phyloP scores from a whole-genome alignment of 2,797 vertebrate species.

The Remorina albescens region DNA sequence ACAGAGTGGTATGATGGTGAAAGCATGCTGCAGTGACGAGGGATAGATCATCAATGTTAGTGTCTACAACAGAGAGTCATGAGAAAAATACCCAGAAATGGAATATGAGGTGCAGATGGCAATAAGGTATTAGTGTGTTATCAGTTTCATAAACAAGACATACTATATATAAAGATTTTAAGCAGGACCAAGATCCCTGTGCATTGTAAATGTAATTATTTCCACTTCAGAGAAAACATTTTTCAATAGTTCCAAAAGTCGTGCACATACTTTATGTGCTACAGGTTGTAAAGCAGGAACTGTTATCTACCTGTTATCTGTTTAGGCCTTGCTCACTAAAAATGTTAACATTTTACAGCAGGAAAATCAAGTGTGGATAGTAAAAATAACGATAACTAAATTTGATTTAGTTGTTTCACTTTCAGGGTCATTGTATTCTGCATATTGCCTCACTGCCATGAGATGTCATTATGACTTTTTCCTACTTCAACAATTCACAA shows the following conservation, averaged over 20 bases:
- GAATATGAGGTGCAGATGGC: slow-evolving; percentile 12
- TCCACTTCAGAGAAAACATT: slow-evolving; percentile 17
- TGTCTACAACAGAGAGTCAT: slow-evolving; percentile 6
- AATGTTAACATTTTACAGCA: slow-evolving; percentile 19
- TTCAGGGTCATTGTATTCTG: neutral
- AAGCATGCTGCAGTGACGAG: neutral
- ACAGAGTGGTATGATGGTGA: neutral
- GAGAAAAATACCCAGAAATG: neutral
- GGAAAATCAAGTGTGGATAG: slow-evolving; percentile 6
- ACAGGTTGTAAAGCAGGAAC: slow-evolving; percentile 21
- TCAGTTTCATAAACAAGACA: slow-evolving; percentile 27
- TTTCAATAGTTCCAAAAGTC: slow-evolving; percentile 13
- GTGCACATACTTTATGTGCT: slow-evolving; percentile 15
- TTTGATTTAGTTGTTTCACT: neutral
- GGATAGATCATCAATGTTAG: slow-evolving; percentile 14
- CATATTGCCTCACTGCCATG: neutral
- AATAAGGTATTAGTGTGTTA: slow-evolving; percentile 54
- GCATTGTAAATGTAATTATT: slow-evolving; percentile 21
- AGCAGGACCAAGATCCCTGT: slow-evolving; percentile 1
- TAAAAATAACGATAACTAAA: neutral
- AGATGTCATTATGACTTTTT: slow-evolving; percentile 8
- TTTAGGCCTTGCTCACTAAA: neutral
- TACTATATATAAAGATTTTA: slow-evolving; percentile 10
- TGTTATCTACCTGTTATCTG: neutral
- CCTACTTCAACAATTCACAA: slow-evolving; percentile 12